Evolutionary conservation across 1,140 invertebrate species (phyloP).

Genomic region (Archegozetes longisetosus): DNA sequence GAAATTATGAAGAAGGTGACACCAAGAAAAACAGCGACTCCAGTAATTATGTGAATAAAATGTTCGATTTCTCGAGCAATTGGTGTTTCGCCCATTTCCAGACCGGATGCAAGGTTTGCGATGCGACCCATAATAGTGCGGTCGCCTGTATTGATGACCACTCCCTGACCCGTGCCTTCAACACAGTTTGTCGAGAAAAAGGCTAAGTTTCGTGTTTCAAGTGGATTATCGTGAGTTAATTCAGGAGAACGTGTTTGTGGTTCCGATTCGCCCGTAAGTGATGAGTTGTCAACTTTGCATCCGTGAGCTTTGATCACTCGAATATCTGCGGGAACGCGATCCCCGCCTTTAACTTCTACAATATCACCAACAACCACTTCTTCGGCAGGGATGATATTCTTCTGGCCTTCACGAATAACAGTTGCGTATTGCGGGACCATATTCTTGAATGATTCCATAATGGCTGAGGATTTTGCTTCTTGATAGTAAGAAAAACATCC

Average conservation of each 20-base stretch:
- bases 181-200: slow-evolving; percentile 54
- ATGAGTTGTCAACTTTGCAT: slow-evolving; percentile 66
- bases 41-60: slow-evolving; percentile 36
- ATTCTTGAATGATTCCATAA: slow-evolving; percentile 27
- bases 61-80: slow-evolving; percentile 33
- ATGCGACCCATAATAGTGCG: slow-evolving; percentile 37
- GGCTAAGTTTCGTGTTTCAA: slow-evolving; percentile 51
- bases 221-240: slow-evolving; percentile 46
- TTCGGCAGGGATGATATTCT: slow-evolving; percentile 69
- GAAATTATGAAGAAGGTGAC: slow-evolving; percentile 34
- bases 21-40: slow-evolving; percentile 34
- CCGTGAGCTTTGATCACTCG: slow-evolving; percentile 49
- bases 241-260: slow-evolving; percentile 41
- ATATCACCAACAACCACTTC: slow-evolving; percentile 53
- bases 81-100: slow-evolving; percentile 34
- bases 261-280: slow-evolving; percentile 55
- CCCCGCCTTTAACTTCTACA: slow-evolving; percentile 60
- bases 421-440: slow-evolving; percentile 53
- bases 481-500: slow-evolving; percentile 33
- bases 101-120: slow-evolving; percentile 33
- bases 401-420: slow-evolving; percentile 83
- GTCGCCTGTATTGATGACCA: slow-evolving; percentile 32
- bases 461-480: slow-evolving; percentile 30
- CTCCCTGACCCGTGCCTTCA: slow-evolving; percentile 32
- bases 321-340: slow-evolving; percentile 70